phyloP scores from a whole-genome alignment of 2,797 vertebrate species.

The Triplophysa bombifrons region DNA sequence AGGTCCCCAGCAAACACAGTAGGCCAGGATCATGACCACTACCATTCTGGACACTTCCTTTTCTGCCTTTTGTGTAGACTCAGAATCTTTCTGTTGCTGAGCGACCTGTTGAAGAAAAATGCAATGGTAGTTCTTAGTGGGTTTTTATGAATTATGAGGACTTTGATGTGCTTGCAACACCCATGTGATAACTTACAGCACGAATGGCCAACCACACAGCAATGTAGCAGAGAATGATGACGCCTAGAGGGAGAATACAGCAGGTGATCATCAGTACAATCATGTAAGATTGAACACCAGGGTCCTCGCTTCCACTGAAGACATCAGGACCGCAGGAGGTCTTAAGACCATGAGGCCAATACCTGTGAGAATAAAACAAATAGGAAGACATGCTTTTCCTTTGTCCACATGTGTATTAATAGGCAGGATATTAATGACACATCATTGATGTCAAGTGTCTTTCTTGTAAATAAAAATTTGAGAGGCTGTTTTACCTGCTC shows the following conservation, averaged over 20 bases:
- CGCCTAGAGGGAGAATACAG: slow-evolving; percentile 76
- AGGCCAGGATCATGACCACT: slow-evolving; percentile 84
- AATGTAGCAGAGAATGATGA: slow-evolving; percentile 88
- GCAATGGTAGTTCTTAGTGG: neutral
- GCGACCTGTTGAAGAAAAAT: slow-evolving; percentile 77
- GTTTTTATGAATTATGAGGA: neutral
- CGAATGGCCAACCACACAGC: slow-evolving; percentile 87
- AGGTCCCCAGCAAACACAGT: slow-evolving; percentile 85
- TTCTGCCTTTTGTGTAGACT: slow-evolving; percentile 91
- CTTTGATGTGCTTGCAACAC: neutral
- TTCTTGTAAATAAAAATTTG: too few relatives aligned
- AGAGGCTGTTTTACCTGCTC: slow-evolving; percentile 80
- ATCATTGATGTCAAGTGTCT: too few relatives aligned
- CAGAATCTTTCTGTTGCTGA: slow-evolving; percentile 87
- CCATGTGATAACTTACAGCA: slow-evolving; percentile 69
- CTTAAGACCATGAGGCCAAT: slow-evolving; percentile 90
- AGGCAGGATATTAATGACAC: too few relatives aligned
- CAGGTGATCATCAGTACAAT: slow-evolving; percentile 84
- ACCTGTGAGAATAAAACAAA: slow-evolving; percentile 68
- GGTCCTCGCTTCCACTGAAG: slow-evolving; percentile 85
- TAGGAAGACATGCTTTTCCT: too few relatives aligned
- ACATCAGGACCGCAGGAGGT: slow-evolving; percentile 92
- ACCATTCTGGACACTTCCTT: slow-evolving; percentile 90
- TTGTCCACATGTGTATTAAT: too few relatives aligned
- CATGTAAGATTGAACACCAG: slow-evolving; percentile 87